Percentiles rank a stretch among this genome's conserved stretches.
Conservation (phyloP, 1,140 invertebrate genomes). For the Maniola jurtina region DNA sequence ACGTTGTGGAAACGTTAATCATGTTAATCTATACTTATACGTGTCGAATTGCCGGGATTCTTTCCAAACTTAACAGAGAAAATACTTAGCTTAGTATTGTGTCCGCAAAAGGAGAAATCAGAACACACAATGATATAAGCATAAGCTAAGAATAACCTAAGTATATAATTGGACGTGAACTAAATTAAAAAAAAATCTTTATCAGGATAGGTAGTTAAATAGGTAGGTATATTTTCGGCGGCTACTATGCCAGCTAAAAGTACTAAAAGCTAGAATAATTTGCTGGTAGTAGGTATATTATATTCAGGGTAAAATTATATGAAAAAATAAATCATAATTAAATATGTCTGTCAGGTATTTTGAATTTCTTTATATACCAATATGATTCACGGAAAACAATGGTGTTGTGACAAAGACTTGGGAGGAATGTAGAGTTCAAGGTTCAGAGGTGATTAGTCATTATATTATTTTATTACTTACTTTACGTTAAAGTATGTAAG, state of each 20-base stretch:
- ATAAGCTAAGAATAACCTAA: no score
- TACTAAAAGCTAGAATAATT: no score
- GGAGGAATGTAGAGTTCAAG: slow-evolving; percentile 16
- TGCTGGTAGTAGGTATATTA: neutral
- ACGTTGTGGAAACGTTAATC: slow-evolving; percentile 9
- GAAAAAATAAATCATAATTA: neutral
- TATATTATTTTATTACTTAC: neutral
- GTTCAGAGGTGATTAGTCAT: slow-evolving; percentile 7
- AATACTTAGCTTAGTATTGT: no score
- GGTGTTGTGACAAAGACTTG: slow-evolving; percentile 7
- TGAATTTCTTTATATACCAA: slow-evolving; percentile 3
- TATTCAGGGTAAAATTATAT: neutral
- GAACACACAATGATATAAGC: no score
- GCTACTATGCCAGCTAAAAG: no score
- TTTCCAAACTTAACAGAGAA: no score
- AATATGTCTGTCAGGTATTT: slow-evolving; percentile 16
- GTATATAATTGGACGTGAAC: no score
- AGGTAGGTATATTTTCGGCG: no score
- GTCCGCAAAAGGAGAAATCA: no score
- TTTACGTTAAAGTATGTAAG: neutral
- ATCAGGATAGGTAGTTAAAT: no score
- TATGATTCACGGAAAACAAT: slow-evolving; percentile 20
- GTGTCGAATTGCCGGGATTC: no score
- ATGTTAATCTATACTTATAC: slow-evolving; percentile 1
- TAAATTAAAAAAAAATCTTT: no score